Evolutionary conservation across 2,888 invertebrate genomes (phyloP), one percentile per base, ranked within the genome.

Genomic region (Ochropleura leucogaster): DNA sequence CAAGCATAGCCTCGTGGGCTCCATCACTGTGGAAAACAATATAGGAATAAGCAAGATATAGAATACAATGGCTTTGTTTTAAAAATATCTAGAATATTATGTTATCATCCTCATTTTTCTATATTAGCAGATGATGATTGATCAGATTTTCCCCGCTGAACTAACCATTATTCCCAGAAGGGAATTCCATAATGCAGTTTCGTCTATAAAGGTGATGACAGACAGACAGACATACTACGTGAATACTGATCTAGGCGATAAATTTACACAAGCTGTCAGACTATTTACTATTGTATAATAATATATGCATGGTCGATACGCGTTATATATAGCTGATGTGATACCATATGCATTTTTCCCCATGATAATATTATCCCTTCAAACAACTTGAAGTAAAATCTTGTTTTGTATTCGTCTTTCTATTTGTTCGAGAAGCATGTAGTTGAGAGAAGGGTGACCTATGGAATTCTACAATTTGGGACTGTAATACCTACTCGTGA

Each of bases 1-100:
- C 87, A 72, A 96, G 92, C 96, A 96, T 96, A 20, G 94, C 93
- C 79, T 96, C 95, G 90, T 96, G 96, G 14, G 96, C 96, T 79
- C 96, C 96, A 95, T 96, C 96, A 72, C 96, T 96, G 91, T 20
- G 65, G 70, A 65, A 49, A 77, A 63, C 16, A 64, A 81, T 59
- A 20, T n/a, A 0, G 5, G 7, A 46, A 5, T 75, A 42, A 75
- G 20, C 5, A 42, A 42, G 20, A 10, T 53, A 40, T 47, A 46
- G 14, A 53, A 77, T n/a, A 60, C 10, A 53, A 53, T 12, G 30
- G 30, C 30, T 30, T 30, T 30, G 30, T 30, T 30, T 30, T 30
- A 30, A 30, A 30, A 30, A 30, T 30, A 30, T 30, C 30, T 30
- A 30, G 30, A 30, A 30, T 3, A 4, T 14, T 16, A 40, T 68